Evolutionary conservation across 2,113 vertebrate species (phyloP).

Genomic region (Spilogale gracilis): DNA sequence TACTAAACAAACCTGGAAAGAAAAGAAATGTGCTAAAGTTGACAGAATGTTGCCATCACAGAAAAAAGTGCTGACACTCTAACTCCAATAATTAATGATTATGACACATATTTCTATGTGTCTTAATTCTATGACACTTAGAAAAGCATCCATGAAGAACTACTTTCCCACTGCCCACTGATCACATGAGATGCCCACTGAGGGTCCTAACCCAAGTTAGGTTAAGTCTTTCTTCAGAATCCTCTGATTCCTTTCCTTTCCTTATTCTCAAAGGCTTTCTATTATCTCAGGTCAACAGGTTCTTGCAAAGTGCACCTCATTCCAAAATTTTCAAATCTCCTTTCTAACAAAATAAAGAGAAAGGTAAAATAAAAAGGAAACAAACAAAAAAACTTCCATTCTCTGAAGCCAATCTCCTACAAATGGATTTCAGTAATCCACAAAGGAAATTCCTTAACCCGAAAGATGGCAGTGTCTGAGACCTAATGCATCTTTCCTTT

Average conservation of each 20-base stretch:
- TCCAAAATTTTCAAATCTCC: not conserved
- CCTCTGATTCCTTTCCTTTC: not conserved
- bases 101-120: not conserved
- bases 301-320: not conserved
- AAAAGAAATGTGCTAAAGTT: not conserved
- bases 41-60: not conserved
- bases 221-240: not conserved
- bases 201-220: not conserved
- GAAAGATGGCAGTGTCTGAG: not conserved
- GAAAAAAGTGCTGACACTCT: not conserved
- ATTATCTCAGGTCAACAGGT: not conserved
- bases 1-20: not conserved
- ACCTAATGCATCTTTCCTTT: not conserved
- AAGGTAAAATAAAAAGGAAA: not conserved
- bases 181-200: not conserved
- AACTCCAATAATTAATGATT: not conserved
- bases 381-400: not conserved
- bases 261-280: not conserved
- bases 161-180: rapidly evolving
- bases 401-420: not conserved
- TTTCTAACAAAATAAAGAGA: not conserved
- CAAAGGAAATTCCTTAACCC: not conserved
- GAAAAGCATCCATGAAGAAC: not conserved
- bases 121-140: too few relatives aligned
- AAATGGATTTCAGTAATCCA: not conserved